These are phyloP conservation scores for Poecilobothrus nobilitatus DNA, from an alignment of 2,888 invertebrate genomes.

Conservation along the genomic window DNA sequence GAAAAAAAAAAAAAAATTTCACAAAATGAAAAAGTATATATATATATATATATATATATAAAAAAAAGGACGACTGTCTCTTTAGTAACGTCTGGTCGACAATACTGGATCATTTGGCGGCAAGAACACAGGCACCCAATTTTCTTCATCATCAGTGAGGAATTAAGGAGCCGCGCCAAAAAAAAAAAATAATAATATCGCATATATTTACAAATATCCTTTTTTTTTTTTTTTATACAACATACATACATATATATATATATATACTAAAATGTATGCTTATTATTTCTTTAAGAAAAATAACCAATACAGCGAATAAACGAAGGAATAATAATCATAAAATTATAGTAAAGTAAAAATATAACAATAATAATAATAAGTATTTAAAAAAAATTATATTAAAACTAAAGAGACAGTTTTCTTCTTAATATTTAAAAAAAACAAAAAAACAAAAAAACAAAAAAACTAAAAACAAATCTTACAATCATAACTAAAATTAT, in stretches of 20 bases:
- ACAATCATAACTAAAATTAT: not conserved
- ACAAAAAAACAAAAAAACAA: not conserved
- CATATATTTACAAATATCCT: no score
- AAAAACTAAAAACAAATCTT: not conserved
- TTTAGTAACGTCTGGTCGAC: conserved; percentile 11
- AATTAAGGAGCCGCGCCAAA: conserved; percentile 11
- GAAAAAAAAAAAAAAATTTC: not conserved
- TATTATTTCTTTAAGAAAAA: not conserved
- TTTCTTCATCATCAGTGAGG: conserved; percentile 9
- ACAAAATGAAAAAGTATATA: not conserved
- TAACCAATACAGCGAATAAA: conserved; percentile 1
- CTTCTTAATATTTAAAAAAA: not conserved
- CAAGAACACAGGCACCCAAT: conserved; percentile 10
- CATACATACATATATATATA: not conserved
- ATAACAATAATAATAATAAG: not conserved
- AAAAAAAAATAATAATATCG: not conserved
- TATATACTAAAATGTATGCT: not conserved
- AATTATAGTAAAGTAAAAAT: not conserved
- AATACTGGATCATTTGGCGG: conserved; percentile 9
- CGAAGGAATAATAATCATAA: not conserved
- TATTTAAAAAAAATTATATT: not conserved
- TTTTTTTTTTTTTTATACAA: no score
- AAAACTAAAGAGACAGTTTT: not conserved
- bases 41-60: no score
- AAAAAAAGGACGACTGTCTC: conserved; percentile 9